Conservation (phyloP, 2,797 vertebrate species). For the Phataginus tetradactyla region DNA sequence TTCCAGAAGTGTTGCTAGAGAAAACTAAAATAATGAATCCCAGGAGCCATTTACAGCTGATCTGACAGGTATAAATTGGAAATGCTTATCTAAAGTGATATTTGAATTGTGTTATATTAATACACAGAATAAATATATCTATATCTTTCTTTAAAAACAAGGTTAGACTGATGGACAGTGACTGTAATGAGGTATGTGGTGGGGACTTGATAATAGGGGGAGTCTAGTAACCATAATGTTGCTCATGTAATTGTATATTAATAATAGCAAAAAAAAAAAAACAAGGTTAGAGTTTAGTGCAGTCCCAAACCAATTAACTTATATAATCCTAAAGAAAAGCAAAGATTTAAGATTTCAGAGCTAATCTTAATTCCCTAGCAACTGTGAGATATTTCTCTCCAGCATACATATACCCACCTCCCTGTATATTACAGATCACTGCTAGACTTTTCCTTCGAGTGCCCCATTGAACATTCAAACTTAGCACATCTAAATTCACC, state of each 20-base stretch:
- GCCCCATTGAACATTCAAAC: background rate
- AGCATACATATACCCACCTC: background rate
- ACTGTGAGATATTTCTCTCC: background rate
- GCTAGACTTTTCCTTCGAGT: background rate
- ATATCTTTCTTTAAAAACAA: conserved; percentile 14
- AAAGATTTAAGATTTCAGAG: background rate
- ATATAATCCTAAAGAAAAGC: background rate
- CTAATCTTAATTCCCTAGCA: background rate
- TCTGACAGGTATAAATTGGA: background rate
- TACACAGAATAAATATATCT: too few relatives aligned
- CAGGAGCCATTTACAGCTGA: background rate
- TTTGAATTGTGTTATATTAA: background rate
- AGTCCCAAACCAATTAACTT: background rate
- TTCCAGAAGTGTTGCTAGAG: background rate
- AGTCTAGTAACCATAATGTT: too few relatives aligned
- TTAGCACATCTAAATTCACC: background rate
- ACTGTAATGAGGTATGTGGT: too few relatives aligned
- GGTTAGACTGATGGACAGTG: background rate
- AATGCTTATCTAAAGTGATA: background rate
- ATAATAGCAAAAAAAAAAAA: too few relatives aligned
- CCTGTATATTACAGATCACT: background rate
- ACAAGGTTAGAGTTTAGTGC: background rate
- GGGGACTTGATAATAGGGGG: too few relatives aligned
- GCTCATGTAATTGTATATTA: too few relatives aligned
- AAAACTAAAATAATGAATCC: background rate